Base-by-base conservation (phyloP, 1,140 invertebrate genomes). In the Aphaenogaster floridana region DNA sequence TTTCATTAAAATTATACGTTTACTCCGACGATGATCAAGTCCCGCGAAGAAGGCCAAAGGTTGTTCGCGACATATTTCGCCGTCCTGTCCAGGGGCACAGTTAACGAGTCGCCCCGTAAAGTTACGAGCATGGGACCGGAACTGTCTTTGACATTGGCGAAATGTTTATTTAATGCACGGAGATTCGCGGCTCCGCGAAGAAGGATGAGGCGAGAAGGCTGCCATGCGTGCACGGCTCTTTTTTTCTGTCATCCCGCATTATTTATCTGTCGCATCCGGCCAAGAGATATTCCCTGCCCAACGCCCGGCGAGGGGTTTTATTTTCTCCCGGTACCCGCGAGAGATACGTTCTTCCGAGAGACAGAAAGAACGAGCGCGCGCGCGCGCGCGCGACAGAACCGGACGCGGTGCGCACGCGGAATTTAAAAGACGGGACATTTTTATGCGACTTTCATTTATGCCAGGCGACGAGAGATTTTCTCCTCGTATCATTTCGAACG, bases 111-210 rank as follows among this genome's bases (percentile, higher is more conserved):
- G 48, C 63, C 63, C 68, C 86, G 80, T 88, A 90, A 90, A 86
- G 85, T 91, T 90, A 88, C 78, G 90, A 87, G 89, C 77, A 89
- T 39, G 81, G 68, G 64, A 81, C 50, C 63, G 59, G 59, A 63
- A 63, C 36, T 21, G 54, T 66, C 86, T 88, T 86, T 90, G 71
- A 87, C 72, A 87, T 42, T 64, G 77, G 52, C 59, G 63, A 86
- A 83, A 83, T 89, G 86, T 88, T 92, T 90, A 88, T 92, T 92
- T 88, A 91, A 92, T 91, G 77, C 88, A 90, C 88, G 71, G 86
- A 92, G 87, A 91, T 91, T 84, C 81, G 61, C 74, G 85, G 88
- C 68, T 59, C 64, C n/a, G 11, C 28, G n/a, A 39, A 74, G 63
- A 5, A 66, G 48, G 28, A 28, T 7, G 17, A 48, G 7, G 36